Conservation (phyloP, 2,888 invertebrate genomes). For the Aphelenchoides bicaudatus region DNA sequence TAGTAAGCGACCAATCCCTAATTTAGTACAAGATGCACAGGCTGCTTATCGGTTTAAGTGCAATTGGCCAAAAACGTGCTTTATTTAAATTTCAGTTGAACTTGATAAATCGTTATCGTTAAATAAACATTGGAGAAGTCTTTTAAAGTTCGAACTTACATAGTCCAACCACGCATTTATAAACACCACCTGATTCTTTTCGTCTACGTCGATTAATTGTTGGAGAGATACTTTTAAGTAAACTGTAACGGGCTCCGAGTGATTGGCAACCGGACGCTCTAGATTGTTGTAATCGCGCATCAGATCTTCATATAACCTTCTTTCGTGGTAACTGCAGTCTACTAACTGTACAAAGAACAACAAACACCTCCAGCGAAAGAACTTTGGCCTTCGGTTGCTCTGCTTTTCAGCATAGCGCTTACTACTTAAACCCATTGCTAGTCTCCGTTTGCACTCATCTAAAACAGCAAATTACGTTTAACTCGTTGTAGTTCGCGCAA, state of each 20-base stretch:
- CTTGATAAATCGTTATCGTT: neutral
- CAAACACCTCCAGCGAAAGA: constrained; percentile 3
- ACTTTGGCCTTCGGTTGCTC: neutral
- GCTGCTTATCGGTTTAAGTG: no score
- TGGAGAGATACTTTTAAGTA: constrained; percentile 53
- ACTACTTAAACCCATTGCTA: no score
- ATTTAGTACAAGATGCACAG: no score
- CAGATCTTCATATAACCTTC: constrained; percentile 54
- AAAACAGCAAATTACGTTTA: neutral
- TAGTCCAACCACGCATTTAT: constrained; percentile 57
- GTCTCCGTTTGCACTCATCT: no score
- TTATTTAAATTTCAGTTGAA: no score
- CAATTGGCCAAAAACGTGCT: no score
- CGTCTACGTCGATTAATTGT: constrained; percentile 59
- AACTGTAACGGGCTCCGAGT: constrained; percentile 50
- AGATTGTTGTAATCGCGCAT: constrained; percentile 56
- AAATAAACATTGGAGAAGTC: neutral
- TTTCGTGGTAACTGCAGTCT: constrained; percentile 42
- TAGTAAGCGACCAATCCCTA: no score
- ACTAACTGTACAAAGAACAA: constrained; percentile 12
- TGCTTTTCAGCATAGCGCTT: no score
- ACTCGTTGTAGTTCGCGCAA: neutral
- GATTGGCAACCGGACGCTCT: constrained; percentile 54
- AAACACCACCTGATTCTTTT: constrained; percentile 58
- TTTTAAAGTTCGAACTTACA: constrained; percentile 32